Evolutionary conservation across 2,888 invertebrate genomes (phyloP), one percentile per base, ranked within the genome.

Genomic region (Dryocosmus kuriphilus): DNA sequence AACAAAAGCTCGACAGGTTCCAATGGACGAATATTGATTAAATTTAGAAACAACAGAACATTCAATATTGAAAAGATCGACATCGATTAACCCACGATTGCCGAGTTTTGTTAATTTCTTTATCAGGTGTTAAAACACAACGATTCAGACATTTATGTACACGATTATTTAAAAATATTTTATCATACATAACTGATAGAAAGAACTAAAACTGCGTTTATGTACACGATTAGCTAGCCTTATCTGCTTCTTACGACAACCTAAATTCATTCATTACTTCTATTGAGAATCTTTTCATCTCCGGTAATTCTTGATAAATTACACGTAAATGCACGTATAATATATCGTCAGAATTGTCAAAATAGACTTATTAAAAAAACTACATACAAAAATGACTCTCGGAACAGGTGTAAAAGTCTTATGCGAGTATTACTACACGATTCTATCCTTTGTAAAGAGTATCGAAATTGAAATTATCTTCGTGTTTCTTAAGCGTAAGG

Each of bases 1-100:
- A 78, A 87, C 87, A 87, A 87, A 91, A 91, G 89, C 90, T 90
- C 90, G 91, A 86, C 86, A 88, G 87, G 88, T 88, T 89, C 86
- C 84, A 80, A 87, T 90, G 90, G 90, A 90, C 90, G 90, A 89
- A 89, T n/a, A n/a, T 89, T 89, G 79, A 79, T 83, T 80, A 51
- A 71, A 51, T 80, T 51, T 76, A 78, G 76, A 78, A 74, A 79
- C 35, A 55, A 27, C 76, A 75, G 46, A 80, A 30, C 41, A 77
- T 73, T 77, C 32, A 78, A 74, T 78, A 51, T 16, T 57, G 24
- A 78, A 77, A 79, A 75, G 63, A 78, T 74, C 55, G 74, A 63
- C 51, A 77, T 51, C 46, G 35, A 75, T 35, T 46, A 19, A 76
- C 27, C 79, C 55, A n/a, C 16, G 41, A 46, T 22, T 9, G 35